These are phyloP conservation scores for Oryzias celebensis DNA, from an alignment of 2,113 vertebrate species.

Conservation along the genomic window DNA sequence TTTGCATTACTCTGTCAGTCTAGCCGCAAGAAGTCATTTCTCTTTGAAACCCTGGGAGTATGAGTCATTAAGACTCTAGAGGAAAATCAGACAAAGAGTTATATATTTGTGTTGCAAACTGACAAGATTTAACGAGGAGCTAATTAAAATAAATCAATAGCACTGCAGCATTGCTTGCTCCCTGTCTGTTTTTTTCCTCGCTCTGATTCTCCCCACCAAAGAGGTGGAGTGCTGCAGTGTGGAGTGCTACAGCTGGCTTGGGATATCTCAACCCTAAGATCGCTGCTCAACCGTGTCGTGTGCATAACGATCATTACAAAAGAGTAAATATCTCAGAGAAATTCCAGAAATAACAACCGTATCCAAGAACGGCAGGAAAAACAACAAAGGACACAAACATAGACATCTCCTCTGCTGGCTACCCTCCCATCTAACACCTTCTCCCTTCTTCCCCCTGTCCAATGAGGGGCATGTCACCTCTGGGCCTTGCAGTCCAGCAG, in stretches of 20 bases:
- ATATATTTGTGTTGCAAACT: constrained; percentile 81
- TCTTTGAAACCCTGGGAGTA: constrained; percentile 56
- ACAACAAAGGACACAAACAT: constrained; percentile 53
- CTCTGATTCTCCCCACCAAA: constrained; percentile 50
- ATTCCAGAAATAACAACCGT: neutral
- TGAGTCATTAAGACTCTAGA: constrained; percentile 71
- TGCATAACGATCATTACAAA: constrained; percentile 13
- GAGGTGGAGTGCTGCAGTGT: constrained; percentile 50
- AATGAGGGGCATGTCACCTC: constrained; percentile 63
- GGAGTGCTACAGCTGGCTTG: constrained; percentile 21
- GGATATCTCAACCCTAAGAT: constrained; percentile 34
- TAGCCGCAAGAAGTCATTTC: constrained; percentile 55
- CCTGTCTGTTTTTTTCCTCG: constrained; percentile 37
- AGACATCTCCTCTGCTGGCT: constrained; percentile 52
- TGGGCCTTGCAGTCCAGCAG: constrained; percentile 60
- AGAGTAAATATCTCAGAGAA: constrained; percentile 14
- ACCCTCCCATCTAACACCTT: constrained; percentile 54
- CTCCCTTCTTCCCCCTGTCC: constrained; percentile 54
- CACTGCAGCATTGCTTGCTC: constrained; percentile 72
- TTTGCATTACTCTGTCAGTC: constrained; percentile 64
- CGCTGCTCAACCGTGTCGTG: neutral
- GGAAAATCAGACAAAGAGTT: constrained; percentile 79
- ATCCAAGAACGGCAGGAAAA: constrained; percentile 24
- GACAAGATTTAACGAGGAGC: constrained; percentile 79
- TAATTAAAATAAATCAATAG: constrained; percentile 85